These are phyloP conservation scores for Drosophila demipolita DNA, from an alignment of 2,888 invertebrate species.

Conservation along the genomic window DNA sequence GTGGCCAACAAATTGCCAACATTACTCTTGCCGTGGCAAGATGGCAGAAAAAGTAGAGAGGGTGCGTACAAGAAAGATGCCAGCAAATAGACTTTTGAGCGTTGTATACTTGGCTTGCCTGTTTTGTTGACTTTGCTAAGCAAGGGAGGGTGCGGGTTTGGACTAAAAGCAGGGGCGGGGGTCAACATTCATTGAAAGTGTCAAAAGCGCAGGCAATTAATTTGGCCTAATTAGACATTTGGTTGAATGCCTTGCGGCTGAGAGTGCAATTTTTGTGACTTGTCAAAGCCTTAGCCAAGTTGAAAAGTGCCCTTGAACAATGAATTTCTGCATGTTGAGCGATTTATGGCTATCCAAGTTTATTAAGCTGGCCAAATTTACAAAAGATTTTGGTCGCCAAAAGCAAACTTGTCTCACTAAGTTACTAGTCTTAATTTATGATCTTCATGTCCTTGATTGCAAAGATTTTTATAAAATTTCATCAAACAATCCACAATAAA, in stretches of 20 bases:
- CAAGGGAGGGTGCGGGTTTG: neutral
- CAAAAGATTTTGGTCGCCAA: constrained; percentile 26
- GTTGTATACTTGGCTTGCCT: constrained; percentile 68
- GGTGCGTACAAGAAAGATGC: constrained; percentile 37
- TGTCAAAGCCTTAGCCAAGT: constrained; percentile 52
- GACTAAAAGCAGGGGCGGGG: constrained; percentile 3
- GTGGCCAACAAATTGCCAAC: constrained; percentile 74
- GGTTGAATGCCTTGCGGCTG: constrained; percentile 60
- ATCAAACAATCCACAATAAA: neutral
- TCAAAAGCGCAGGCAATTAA: constrained; percentile 80
- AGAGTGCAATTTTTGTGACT: constrained; percentile 73
- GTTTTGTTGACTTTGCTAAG: constrained; percentile 64
- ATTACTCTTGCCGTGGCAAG: constrained; percentile 62
- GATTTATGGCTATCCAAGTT: constrained; percentile 70
- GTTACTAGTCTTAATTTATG: constrained; percentile 34
- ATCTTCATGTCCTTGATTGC: neutral
- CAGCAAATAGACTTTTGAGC: constrained; percentile 77
- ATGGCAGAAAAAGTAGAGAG: neutral
- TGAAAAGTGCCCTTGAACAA: constrained; percentile 54
- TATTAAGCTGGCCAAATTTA: constrained; percentile 49
- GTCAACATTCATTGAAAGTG: constrained; percentile 67
- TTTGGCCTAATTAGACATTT: constrained; percentile 77
- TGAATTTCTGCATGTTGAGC: constrained; percentile 68
- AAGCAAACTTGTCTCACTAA: constrained; percentile 6
- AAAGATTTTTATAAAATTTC: neutral